phyloP scores from a whole-genome alignment of 2,888 invertebrate species.

The Morpho deidamia region DNA sequence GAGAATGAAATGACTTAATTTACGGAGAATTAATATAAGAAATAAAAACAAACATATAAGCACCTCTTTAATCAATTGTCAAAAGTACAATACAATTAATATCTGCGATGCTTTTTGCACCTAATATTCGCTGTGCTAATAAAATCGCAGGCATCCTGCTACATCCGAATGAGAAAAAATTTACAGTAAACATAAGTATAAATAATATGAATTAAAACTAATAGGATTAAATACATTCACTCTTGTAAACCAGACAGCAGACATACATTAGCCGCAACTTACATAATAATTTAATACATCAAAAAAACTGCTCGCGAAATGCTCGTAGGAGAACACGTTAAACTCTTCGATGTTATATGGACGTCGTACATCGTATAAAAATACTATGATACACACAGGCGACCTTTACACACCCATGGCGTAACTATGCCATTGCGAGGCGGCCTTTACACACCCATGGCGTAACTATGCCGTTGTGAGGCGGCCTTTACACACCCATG shows the following conservation, averaged over 20 bases:
- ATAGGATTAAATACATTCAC: constrained; percentile 73
- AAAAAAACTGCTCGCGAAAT: constrained; percentile 31
- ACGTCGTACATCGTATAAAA: constrained; percentile 36
- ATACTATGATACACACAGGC: constrained; percentile 36
- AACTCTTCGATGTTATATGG: constrained; percentile 34
- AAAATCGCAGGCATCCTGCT: constrained; percentile 48
- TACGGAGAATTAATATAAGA: too few relatives aligned
- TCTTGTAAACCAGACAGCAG: constrained; percentile 51
- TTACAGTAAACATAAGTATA: constrained; percentile 49
- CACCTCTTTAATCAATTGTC: constrained; percentile 75
- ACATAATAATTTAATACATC: constrained; percentile 49
- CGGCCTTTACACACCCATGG: too few relatives aligned
- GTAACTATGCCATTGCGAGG: too few relatives aligned
- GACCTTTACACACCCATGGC: too few relatives aligned
- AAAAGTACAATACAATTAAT: constrained; percentile 66
- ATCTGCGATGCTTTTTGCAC: constrained; percentile 58
- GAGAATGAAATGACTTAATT: too few relatives aligned
- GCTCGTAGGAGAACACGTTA: constrained; percentile 13
- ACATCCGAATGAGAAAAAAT: constrained; percentile 47
- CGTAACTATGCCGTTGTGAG: too few relatives aligned
- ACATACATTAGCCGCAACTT: constrained; percentile 47
- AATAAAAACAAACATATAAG: constrained; percentile 40
- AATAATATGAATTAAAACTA: constrained; percentile 61
- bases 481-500: too few relatives aligned
- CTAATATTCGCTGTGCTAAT: constrained; percentile 51